A percentile compares a stretch with the other conserved stretches of the same genome.
Conservation (phyloP, 2,113 vertebrate genomes). For the Oncorhynchus clarkii region DNA sequence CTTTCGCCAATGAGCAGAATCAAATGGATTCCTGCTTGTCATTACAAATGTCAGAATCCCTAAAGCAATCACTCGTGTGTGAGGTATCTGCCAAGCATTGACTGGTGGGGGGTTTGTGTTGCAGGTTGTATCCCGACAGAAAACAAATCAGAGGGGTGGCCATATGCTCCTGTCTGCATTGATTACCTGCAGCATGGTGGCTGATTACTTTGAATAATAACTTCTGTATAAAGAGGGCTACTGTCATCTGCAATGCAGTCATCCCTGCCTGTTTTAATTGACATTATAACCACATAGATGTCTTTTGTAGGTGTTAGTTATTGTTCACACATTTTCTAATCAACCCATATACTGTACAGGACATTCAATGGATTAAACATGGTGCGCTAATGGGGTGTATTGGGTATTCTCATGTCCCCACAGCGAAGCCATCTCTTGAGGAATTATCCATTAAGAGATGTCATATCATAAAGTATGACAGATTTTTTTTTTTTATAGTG, state of each 20-base stretch:
- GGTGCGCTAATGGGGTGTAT: background rate
- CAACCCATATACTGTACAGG: conserved; percentile 32
- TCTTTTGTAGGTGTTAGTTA: background rate
- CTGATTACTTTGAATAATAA: conserved; percentile 56
- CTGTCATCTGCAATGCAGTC: conserved; percentile 32
- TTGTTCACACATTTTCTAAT: conserved; percentile 45
- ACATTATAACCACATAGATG: conserved; percentile 28
- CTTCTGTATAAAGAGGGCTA: conserved; percentile 26
- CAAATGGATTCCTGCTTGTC: conserved; percentile 36
- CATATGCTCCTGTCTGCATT: conserved; percentile 56
- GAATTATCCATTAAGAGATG: background rate
- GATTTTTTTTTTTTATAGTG: background rate
- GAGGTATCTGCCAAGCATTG: background rate
- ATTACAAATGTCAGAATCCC: background rate
- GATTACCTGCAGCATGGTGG: conserved; percentile 52
- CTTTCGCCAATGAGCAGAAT: conserved; percentile 35
- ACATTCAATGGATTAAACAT: conserved; percentile 34
- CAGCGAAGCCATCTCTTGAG: background rate
- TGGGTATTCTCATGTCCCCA: background rate
- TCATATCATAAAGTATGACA: no score
- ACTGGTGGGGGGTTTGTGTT: conserved; percentile 35
- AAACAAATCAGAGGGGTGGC: conserved; percentile 43
- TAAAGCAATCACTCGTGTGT: conserved; percentile 19
- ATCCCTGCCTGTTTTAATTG: conserved; percentile 29
- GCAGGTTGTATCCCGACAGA: conserved; percentile 43